Conservation (phyloP, 2,113 vertebrate genomes). For the Gobiocypris rarus region DNA sequence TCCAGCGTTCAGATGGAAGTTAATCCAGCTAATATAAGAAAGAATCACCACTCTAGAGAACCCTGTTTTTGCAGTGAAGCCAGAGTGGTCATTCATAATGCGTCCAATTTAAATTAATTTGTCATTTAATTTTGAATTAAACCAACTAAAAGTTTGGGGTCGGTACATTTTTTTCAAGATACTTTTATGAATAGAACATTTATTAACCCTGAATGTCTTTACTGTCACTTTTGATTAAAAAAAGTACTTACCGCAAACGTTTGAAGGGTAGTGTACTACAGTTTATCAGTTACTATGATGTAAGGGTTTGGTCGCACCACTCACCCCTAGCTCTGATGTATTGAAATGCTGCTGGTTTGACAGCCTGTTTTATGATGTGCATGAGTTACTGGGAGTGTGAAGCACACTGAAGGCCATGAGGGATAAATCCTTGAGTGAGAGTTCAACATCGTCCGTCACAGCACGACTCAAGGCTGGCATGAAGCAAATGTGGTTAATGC, state of each 20-base stretch:
- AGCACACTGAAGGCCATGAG: constrained; percentile 27
- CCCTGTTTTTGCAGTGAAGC: neutral
- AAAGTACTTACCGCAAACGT: neutral
- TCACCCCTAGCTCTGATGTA: neutral
- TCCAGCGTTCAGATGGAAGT: neutral
- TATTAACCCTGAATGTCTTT: neutral
- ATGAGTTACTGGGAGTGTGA: constrained; percentile 35
- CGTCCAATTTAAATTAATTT: neutral
- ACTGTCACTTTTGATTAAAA: neutral
- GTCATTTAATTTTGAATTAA: neutral
- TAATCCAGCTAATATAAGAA: neutral
- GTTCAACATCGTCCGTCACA: constrained; percentile 44
- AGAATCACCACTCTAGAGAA: neutral
- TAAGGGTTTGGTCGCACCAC: neutral
- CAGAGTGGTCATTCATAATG: neutral
- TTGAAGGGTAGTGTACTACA: neutral
- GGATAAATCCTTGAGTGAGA: constrained; percentile 38
- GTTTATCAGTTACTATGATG: neutral
- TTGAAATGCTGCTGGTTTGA: constrained; percentile 1
- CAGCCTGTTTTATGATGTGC: constrained; percentile 9
- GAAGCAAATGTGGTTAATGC: constrained; percentile 14
- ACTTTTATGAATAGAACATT: too few relatives aligned
- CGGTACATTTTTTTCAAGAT: too few relatives aligned
- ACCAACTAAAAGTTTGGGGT: neutral
- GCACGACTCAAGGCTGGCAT: neutral